Evolutionary conservation across 92 coral and sea anemone species (phyloP).

Genomic region (Parazoanthus atlanticus): DNA sequence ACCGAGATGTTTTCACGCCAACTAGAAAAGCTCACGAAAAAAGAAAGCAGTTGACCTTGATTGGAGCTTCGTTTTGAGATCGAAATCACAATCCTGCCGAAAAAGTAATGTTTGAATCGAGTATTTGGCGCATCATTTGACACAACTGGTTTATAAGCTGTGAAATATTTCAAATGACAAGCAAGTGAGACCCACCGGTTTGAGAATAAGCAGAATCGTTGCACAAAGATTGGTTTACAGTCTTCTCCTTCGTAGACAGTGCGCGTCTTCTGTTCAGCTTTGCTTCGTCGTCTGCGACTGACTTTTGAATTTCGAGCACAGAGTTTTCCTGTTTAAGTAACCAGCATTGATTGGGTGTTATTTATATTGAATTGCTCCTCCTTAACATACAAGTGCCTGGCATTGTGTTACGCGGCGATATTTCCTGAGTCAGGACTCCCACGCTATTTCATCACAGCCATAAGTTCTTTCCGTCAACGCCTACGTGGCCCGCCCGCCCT

Average conservation of each 20-base stretch:
- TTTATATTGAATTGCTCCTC: neutral
- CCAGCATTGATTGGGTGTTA: conserved; percentile 15
- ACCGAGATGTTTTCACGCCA: too few species aligned
- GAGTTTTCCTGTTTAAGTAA: conserved; percentile 11
- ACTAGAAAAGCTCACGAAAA: too few species aligned
- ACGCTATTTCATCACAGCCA: neutral
- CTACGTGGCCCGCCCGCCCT: conserved; percentile 10
- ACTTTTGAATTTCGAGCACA: conserved; percentile 1
- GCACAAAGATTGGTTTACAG: neutral
- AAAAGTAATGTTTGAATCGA: too few species aligned
- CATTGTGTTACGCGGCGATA: conserved; percentile 24
- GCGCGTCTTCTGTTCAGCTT: neutral
- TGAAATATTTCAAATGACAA: too few species aligned
- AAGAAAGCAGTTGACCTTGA: too few species aligned
- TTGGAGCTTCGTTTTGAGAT: too few species aligned
- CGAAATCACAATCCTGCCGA: too few species aligned
- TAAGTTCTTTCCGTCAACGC: conserved; percentile 31
- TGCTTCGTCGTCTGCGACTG: neutral
- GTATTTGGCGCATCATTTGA: too few species aligned
- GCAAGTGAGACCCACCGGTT: too few species aligned
- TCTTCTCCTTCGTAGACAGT: neutral
- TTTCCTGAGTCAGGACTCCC: conserved; percentile 22
- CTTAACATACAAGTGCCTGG: conserved; percentile 16
- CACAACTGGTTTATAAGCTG: too few species aligned
- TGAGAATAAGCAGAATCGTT: too few species aligned